Conservation (phyloP, 35 echinoderm and acorn worm species). For the Anneissia japonica region DNA sequence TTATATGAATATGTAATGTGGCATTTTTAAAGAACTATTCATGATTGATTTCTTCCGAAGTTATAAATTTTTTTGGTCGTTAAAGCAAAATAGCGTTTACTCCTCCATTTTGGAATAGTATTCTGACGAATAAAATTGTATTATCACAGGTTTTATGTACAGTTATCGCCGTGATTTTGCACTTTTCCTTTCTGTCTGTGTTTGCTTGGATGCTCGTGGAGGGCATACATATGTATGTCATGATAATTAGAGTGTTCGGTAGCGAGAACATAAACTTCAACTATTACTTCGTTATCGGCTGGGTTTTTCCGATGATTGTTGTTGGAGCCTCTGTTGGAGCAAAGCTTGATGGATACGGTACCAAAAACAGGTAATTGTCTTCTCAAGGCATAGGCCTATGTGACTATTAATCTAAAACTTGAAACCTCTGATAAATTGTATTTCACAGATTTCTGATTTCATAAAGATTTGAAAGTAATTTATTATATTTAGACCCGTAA, state of each 20-base stretch:
- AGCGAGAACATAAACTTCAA: constrained; percentile 49
- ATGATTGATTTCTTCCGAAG: too few relatives aligned
- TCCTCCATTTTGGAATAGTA: too few relatives aligned
- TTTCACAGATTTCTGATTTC: not conserved
- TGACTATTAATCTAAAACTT: too few relatives aligned
- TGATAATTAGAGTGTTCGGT: constrained; percentile 74
- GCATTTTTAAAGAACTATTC: too few relatives aligned
- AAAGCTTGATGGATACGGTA: constrained; percentile 49
- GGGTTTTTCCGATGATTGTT: constrained; percentile 61
- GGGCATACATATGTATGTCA: constrained; percentile 77
- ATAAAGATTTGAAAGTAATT: not conserved
- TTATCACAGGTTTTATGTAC: constrained; percentile 68
- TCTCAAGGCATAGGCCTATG: too few relatives aligned
- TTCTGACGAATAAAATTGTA: too few relatives aligned
- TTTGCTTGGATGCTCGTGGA: constrained; percentile 94
- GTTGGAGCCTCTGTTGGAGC: constrained; percentile 33
- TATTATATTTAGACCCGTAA: constrained; percentile 4
- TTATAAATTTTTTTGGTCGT: too few relatives aligned
- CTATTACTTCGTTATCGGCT: constrained; percentile 58
- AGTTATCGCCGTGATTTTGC: constrained; percentile 65
- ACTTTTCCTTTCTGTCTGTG: constrained; percentile 79
- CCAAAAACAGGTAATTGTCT: constrained; percentile 45
- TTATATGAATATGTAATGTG: too few relatives aligned
- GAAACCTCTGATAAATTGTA: not conserved
- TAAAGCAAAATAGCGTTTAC: too few relatives aligned